These are phyloP conservation scores for Pungitius pungitius DNA, from an alignment of 2,113 vertebrate species.

Conservation along the genomic window DNA sequence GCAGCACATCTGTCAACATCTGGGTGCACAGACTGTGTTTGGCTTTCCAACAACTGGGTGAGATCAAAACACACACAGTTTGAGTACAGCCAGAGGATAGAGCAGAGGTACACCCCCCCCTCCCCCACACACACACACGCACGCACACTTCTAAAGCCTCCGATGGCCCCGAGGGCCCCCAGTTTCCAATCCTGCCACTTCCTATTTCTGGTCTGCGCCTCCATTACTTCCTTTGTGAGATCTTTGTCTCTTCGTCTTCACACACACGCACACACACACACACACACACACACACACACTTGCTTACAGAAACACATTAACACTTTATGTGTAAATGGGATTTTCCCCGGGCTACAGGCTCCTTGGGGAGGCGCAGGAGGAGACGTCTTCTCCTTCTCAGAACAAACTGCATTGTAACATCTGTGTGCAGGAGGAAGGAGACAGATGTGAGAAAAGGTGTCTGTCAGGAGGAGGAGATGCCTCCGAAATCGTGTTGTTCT, in stretches of 20 bases:
- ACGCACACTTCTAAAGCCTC: constrained; percentile 45
- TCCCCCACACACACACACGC: constrained; percentile 7
- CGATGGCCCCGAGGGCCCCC: constrained; percentile 64
- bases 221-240: constrained; percentile 50
- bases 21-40: constrained; percentile 82
- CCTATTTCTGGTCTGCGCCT: constrained; percentile 59
- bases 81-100: constrained; percentile 71
- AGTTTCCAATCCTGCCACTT: constrained; percentile 62
- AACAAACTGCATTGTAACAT: constrained; percentile 73
- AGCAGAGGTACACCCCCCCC: constrained; percentile 32
- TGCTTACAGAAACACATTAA: constrained; percentile 47
- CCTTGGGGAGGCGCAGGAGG: constrained; percentile 63
- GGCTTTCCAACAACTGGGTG: constrained; percentile 80
- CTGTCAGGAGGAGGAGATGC: constrained; percentile 59
- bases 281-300: constrained; percentile 51
- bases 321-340: constrained; percentile 69
- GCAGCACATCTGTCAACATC: constrained; percentile 83
- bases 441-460: constrained; percentile 57
- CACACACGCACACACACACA: constrained; percentile 43
- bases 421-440: constrained; percentile 62
- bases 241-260: constrained; percentile 28
- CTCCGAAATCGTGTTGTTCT: constrained; percentile 41
- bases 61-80: constrained; percentile 71
- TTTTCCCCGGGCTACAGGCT: constrained; percentile 62
- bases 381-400: constrained; percentile 57